phyloP scores from a whole-genome alignment of 2,888 invertebrate genomes.

The Epinotia brunnichana region DNA sequence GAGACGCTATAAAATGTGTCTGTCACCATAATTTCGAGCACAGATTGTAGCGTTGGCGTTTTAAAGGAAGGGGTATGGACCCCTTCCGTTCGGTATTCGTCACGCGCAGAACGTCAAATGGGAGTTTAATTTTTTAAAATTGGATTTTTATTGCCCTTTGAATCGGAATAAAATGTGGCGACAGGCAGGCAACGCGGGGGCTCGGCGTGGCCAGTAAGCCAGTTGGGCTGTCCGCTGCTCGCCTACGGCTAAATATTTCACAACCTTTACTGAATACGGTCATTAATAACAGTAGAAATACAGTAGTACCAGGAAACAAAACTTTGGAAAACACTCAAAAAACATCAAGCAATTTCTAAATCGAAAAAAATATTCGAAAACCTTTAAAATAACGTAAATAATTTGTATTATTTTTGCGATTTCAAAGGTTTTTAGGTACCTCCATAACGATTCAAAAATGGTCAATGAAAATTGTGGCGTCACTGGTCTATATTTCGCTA shows the following conservation, averaged over 20 bases:
- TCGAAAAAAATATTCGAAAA: too few species aligned
- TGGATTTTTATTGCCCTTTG: conserved; percentile 75
- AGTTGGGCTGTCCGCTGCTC: background rate
- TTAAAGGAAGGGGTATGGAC: conserved; percentile 74
- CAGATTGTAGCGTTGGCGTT: conserved; percentile 78
- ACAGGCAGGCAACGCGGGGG: conserved; percentile 28
- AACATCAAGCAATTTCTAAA: too few species aligned
- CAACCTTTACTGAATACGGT: too few species aligned
- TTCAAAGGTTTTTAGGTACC: too few species aligned
- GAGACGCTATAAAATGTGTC: conserved; percentile 73
- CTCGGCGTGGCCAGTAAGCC: conserved; percentile 15
- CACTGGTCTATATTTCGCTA: too few species aligned
- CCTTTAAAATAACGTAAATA: too few species aligned
- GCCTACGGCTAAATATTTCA: background rate
- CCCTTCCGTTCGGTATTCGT: conserved; percentile 76
- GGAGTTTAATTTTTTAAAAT: conserved; percentile 80
- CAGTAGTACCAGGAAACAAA: too few species aligned
- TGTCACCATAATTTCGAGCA: conserved; percentile 80
- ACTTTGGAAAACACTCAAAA: too few species aligned
- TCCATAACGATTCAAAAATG: too few species aligned
- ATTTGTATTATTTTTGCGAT: too few species aligned
- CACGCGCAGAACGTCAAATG: conserved; percentile 80
- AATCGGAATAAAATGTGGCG: conserved; percentile 61
- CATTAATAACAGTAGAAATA: too few species aligned
- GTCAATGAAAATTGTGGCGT: too few species aligned